Evolutionary conservation across 2,113 vertebrate genomes (phyloP), one percentile per base, ranked within the genome.

Genomic region (Seriola dumerili): DNA sequence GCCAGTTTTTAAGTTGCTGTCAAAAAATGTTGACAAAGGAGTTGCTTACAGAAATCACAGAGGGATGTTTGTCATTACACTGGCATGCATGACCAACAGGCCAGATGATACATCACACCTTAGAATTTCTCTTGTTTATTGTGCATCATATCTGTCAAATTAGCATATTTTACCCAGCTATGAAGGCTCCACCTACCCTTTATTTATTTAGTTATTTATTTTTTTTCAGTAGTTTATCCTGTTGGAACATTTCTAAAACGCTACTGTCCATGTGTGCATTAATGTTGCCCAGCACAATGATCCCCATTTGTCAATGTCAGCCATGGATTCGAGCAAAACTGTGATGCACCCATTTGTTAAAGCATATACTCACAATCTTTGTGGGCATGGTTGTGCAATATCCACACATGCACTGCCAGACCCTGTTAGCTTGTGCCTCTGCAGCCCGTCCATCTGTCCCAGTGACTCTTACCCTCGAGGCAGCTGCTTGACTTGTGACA

Each of bases 251-350:
- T 84, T 83, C 40, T 64, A 63, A 88, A 88, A 74, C 77, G 71
- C 74, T 59, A 54, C 86, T 75, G 70, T 87, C 74, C 69, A 34
- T 70, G 73, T 67, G 62, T 83, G 71, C 74, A 58, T 78, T 81
- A 81, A 77, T 74, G 74, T 79, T 86, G 57, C 80, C 63, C 25
- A 65, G 73, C 17, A 72, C 64, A 83, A 63, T 71, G 29, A 88
- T 85, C 78, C 73, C 72, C 72, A 82, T 91, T 92, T 73, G 76
- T 91, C 89, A 89, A 58, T 69, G 87, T 91, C 87, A 78, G 73
- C 73, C 8, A 16, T 66, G 76, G 76, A 80, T 62, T 87, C 72
- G 46, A 71, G 83, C 77, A 84, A 78, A 83, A 85, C 68, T 0
- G 63, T 69, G 71, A 75, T 17, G 4, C 52, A n/a, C 61, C 68